Evolutionary conservation across 2,797 vertebrate species (phyloP), one percentile per base, ranked within the genome.

Genomic region (Harpagifer antarcticus): DNA sequence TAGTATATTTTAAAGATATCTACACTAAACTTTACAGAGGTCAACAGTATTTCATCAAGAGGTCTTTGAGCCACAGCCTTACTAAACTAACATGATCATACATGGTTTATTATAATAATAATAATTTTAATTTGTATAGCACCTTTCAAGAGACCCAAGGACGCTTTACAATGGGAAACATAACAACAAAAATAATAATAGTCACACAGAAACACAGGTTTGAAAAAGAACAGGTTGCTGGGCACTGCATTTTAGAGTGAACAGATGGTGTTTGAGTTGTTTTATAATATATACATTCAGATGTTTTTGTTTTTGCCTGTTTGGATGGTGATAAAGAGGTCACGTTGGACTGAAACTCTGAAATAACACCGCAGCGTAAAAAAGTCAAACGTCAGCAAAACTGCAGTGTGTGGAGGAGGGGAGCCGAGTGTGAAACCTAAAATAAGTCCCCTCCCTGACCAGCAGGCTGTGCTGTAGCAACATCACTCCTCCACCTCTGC

Each of bases 391-490:
- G 74, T 87, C 81, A 86, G 84, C 84, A 83, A 63, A 10, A 47
- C 52, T 37, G 37, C 66, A 14, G 54, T 2, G 37, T n/a, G 76
- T 77, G 86, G 85, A 82, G 80, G 88, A 83, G 74, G 78, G 82
- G 79, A 82, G 50, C 67, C 0, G 47, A 37, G 52, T 11, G 4
- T 11, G 4, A 10, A 1, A 0, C 42, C 1, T 4, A 10, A 42
- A 27, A 14, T 10, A 14, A 68, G 4, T 87, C 12, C 86, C 61
- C 50, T 74, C 42, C 33, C 2, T 57, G 68, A 72, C 93, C 95
- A 95, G 93, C 92, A 95, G 95, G 94, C 87, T 89, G 94, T 74
- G 89, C 93, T 95, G 87, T 88, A 86, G 89, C 86, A 81, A 69
- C 91, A 90, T 70, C 81, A 40, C 77, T 82, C 65, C 74, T 68